Percentiles rank a stretch among this genome's conserved stretches.
phyloP scores from a whole-genome alignment of 2,888 invertebrate species.

The Endomychus coccineus region DNA sequence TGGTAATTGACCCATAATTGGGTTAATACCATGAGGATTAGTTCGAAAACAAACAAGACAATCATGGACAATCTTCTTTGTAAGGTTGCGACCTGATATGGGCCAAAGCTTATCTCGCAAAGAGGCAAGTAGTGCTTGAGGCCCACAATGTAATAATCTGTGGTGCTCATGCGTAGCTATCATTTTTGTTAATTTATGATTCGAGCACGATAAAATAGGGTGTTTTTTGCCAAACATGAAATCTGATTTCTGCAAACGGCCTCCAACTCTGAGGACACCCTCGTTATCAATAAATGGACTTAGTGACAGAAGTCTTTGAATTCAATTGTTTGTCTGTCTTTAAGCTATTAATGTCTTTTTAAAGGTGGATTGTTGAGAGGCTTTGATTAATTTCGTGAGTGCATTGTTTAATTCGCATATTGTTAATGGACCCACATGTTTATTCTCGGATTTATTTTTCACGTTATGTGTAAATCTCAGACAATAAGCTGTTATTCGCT shows the following conservation, averaged over 20 bases:
- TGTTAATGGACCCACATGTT: slow-evolving; percentile 1
- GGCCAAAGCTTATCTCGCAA: slow-evolving; percentile 16
- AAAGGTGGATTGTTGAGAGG: slow-evolving; percentile 1
- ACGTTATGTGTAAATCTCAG: slow-evolving; percentile 4
- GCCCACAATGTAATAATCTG: slow-evolving; percentile 18
- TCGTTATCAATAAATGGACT: slow-evolving; percentile 14
- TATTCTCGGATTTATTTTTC: not conserved
- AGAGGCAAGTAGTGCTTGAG: slow-evolving; percentile 13
- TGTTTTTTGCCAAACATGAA: slow-evolving; percentile 17
- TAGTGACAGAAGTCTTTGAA: not conserved
- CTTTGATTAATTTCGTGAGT: not conserved
- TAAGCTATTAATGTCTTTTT: slow-evolving; percentile 1
- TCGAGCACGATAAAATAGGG: slow-evolving; percentile 16
- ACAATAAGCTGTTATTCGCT: not conserved
- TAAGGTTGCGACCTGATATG: slow-evolving; percentile 15
- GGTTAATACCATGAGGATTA: slow-evolving; percentile 9
- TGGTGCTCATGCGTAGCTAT: slow-evolving; percentile 14
- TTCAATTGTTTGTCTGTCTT: not conserved
- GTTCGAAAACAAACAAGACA: slow-evolving; percentile 17
- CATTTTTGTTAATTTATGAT: slow-evolving; percentile 16
- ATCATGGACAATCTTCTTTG: slow-evolving; percentile 11
- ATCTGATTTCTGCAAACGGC: slow-evolving; percentile 14
- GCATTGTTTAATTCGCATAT: slow-evolving; percentile 6
- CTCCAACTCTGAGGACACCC: slow-evolving; percentile 13
- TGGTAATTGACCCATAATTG: slow-evolving; percentile 18